Evolutionary conservation across 1,140 invertebrate species (phyloP).

Genomic region (Periplaneta americana): DNA sequence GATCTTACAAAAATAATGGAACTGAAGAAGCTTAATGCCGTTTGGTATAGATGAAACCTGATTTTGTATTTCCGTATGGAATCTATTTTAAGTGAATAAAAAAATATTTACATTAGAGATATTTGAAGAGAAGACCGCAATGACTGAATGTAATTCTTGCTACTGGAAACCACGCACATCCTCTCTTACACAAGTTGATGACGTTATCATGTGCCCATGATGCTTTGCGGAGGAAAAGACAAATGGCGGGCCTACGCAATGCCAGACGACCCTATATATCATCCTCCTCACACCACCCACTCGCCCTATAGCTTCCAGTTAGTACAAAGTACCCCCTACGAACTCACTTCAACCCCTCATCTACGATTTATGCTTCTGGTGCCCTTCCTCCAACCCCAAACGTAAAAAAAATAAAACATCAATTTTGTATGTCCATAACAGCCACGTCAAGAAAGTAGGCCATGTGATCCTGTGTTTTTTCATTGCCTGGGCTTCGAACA

Average conservation of each 20-base stretch:
- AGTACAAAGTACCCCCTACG: background rate
- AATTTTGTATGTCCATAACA: background rate
- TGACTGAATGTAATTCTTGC: no score
- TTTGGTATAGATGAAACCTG: no score
- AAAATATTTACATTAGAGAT: no score
- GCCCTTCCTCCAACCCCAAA: background rate
- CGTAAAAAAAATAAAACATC: no score
- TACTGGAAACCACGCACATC: background rate
- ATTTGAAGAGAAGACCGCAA: no score
- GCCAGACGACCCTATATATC: constrained; percentile 1
- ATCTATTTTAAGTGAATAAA: no score
- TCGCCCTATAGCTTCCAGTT: background rate
- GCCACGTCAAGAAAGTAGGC: background rate
- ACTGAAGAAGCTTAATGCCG: no score
- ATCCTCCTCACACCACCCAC: background rate
- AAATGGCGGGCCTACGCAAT: background rate
- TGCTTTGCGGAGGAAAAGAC: constrained; percentile 2
- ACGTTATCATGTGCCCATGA: constrained; percentile 6
- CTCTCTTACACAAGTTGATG: background rate
- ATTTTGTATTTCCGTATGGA: no score
- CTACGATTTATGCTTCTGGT: background rate
- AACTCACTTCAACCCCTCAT: background rate
- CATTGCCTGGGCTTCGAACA: background rate
- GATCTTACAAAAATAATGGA: no score
- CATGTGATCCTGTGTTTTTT: background rate